Evolutionary conservation across 1,140 invertebrate species (phyloP), one percentile per base, ranked within the genome.

Genomic region (Eumaeus atala): DNA sequence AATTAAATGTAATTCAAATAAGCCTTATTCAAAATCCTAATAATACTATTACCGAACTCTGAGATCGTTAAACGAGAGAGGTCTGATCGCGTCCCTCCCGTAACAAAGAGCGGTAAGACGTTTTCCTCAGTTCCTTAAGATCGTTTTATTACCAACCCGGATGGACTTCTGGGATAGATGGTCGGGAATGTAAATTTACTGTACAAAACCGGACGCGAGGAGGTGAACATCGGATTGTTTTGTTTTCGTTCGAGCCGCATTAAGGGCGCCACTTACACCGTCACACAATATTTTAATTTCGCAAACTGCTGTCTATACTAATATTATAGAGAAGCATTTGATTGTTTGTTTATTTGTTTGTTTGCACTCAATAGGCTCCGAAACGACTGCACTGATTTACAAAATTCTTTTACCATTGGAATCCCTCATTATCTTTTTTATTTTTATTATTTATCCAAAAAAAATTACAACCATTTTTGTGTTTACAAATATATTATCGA

Each of bases 141-240:
- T 82, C 81, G 77, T 83, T 84, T 87, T 84, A 84, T 84, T 84
- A 77, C 77, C 74, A 71, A 58, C 70, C 81, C 78, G 78, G 80
- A 83, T 78, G 77, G 83, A 84, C 81, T 77, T 75, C 67, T 69
- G 78, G 74, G 81, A 87, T 80, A 73, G 78, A 82, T 83, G 77
- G 77, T 69, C 66, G 79, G 71, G 80, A 80, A 85, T 85, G 82
- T 83, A 83, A 85, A 85, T 85, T 83, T 85, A 83, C 66, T 79
- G 77, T 77, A 74, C 70, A 72, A 70, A 74, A 81, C 78, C 77
- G 79, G 79, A 85, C 77, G 77, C 70, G 58, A 67, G 74, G 74
- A 80, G 79, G 75, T 80, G 72, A 80, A 72, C 76, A 72, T 77
- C 71, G 76, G 73, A 84, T 81, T 85, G 79, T 82, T 83, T 85